These are phyloP conservation scores for Pachliopta kotzebuea DNA, from an alignment of 2,888 invertebrate species.

Conservation along the genomic window DNA sequence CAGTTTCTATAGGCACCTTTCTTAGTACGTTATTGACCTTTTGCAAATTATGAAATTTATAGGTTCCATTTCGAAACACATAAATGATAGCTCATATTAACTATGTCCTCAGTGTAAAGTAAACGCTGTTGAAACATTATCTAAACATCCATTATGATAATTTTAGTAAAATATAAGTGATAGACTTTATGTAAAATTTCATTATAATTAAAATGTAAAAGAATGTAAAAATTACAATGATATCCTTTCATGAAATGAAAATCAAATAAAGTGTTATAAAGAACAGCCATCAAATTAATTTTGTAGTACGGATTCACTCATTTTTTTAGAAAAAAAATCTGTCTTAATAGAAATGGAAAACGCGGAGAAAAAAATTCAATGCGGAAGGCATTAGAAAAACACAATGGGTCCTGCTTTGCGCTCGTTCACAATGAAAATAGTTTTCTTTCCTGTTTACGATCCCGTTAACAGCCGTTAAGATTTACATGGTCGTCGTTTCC, in stretches of 20 bases:
- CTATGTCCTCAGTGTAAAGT: too few relatives aligned
- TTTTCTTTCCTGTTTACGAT: constrained; percentile 4
- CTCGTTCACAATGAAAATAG: constrained; percentile 16
- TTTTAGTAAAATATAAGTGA: too few relatives aligned
- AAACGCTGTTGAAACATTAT: too few relatives aligned
- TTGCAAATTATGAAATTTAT: too few relatives aligned
- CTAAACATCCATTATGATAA: too few relatives aligned
- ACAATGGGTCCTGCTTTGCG: constrained; percentile 17
- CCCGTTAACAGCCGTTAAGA: neutral
- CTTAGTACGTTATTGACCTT: too few relatives aligned
- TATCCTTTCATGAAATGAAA: neutral
- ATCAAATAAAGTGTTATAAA: constrained; percentile 1
- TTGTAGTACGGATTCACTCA: neutral
- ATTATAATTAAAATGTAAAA: neutral
- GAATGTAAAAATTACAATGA: neutral
- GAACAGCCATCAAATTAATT: neutral
- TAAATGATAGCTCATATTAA: too few relatives aligned
- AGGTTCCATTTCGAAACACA: too few relatives aligned
- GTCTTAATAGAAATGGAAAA: constrained; percentile 15
- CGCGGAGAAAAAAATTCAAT: constrained; percentile 12
- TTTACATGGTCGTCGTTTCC: neutral
- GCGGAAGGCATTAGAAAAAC: constrained; percentile 22
- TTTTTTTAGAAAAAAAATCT: constrained; percentile 10
- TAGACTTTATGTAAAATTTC: too few relatives aligned
- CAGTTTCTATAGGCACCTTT: too few relatives aligned